Evolutionary conservation across 1,140 invertebrate genomes (phyloP).

Genomic region (Magallana ariakensis): DNA sequence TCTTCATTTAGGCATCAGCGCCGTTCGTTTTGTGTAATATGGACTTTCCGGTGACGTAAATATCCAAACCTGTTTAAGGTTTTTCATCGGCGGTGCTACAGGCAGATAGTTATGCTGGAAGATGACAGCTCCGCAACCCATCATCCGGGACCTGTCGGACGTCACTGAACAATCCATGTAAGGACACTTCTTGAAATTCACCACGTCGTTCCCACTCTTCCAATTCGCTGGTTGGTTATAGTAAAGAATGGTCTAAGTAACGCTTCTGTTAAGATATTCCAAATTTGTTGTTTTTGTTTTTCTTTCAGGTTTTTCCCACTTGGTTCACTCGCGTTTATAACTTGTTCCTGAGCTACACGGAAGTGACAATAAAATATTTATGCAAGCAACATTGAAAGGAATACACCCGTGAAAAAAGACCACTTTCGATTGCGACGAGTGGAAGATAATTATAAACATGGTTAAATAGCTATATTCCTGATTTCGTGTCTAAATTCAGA

Average conservation of each 20-base stretch:
- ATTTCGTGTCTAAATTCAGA: too few species aligned
- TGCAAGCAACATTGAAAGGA: not conserved
- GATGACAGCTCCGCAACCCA: constrained; percentile 10
- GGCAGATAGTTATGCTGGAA: constrained; percentile 18
- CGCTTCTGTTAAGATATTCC: not conserved
- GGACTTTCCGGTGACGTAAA: constrained; percentile 33
- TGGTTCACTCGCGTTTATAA: not conserved
- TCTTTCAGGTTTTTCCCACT: too few species aligned
- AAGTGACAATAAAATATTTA: not conserved
- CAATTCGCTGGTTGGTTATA: not conserved
- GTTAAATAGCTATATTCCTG: not conserved
- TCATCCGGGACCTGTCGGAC: not conserved
- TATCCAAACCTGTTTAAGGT: not conserved
- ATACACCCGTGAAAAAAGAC: not conserved
- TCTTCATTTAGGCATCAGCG: not conserved
- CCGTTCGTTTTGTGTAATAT: not conserved
- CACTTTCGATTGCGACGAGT: not conserved
- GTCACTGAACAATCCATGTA: constrained; percentile 11
- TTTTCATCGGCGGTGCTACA: not conserved
- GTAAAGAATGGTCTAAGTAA: not conserved
- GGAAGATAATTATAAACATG: not conserved
- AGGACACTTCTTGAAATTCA: constrained; percentile 4
- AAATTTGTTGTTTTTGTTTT: not conserved
- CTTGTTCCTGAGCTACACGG: not conserved
- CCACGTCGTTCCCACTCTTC: not conserved